Base-by-base conservation (phyloP, 2,888 invertebrate genomes). In the Ganaspis brasiliensis region DNA sequence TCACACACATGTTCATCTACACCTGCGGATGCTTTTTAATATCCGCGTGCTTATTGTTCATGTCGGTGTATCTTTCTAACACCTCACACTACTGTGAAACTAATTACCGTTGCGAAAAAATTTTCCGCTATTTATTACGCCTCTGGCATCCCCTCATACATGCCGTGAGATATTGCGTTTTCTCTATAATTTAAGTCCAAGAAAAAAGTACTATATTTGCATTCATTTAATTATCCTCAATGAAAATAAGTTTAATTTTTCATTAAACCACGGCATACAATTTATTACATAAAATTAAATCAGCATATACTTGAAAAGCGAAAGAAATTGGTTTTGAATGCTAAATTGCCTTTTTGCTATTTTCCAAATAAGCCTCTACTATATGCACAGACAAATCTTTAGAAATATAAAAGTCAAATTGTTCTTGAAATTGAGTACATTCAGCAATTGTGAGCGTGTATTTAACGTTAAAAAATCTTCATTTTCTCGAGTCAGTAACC, bases 71-170 rank as follows among this genome's bases (percentile, higher is more conserved):
- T 63, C 63, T 21, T 63, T 56, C 70, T 57, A 52, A 67, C 79
- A 79, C 76, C 78, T 80, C 80, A 77, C 72, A 74, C 75, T 63
- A 80, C 73, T 77, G 78, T 75, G 70, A 81, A 82, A 84, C 83
- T 83, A 86, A 85, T 87, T 86, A 86, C 77, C 75, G 9, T 55
- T 70, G 75, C 77, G 75, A 86, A 85, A 86, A 86, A 83, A 81
- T 14, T 74, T 67, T 31, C 59, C 77, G 79, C 73, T 79, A 82
- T 86, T 86, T 83, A 86, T 84, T 81, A 82, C 81, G 35, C 79
- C 78, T 79, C 75, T 12, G 40, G 19, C 9, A 8, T 14, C 12
- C 5, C 24, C 16, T 26, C 59, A 24, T 40, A 12, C 67, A 6
- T 73, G 24, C 57, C 19, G 6, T 40, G 55, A 40, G 71, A 56